These are phyloP conservation scores for Nephrotoma flavescens DNA, from an alignment of 2,888 invertebrate genomes.

Conservation along the genomic window DNA sequence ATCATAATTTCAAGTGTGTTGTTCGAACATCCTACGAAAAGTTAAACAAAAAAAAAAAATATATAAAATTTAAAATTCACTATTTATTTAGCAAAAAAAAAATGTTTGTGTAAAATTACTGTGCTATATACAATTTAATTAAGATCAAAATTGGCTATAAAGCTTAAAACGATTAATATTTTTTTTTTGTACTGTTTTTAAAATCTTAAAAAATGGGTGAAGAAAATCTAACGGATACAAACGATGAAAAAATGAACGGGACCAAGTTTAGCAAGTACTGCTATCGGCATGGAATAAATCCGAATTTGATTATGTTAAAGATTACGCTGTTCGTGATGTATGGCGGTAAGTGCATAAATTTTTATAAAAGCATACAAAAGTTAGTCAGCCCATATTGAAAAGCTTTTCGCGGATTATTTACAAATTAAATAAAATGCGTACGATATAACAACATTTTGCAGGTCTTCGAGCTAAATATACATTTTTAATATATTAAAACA, in stretches of 20 bases:
- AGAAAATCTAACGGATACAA: constrained; percentile 21
- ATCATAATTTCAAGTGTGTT: constrained; percentile 26
- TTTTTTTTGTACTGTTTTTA: background rate
- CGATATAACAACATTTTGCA: background rate
- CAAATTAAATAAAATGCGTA: too few species aligned
- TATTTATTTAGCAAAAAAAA: background rate
- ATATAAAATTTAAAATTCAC: background rate
- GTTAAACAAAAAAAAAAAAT: constrained; percentile 6
- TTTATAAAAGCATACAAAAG: background rate
- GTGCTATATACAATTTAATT: background rate
- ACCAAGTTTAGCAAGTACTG: constrained; percentile 28
- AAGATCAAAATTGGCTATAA: background rate
- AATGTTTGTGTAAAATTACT: constrained; percentile 26
- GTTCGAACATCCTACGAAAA: constrained; percentile 10
- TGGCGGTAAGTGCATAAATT: constrained; percentile 41
- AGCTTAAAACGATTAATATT: background rate
- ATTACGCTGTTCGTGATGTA: constrained; percentile 70
- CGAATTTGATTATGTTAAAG: constrained; percentile 66
- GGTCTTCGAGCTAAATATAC: background rate
- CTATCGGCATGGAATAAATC: constrained; percentile 47
- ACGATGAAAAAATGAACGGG: constrained; percentile 21
- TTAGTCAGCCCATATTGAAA: too few species aligned
- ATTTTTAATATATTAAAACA: background rate
- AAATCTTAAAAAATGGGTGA: constrained; percentile 22
- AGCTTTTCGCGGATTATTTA: too few species aligned